Evolutionary conservation across 1,140 invertebrate genomes (phyloP).

Genomic region (Apis laboriosa): DNA sequence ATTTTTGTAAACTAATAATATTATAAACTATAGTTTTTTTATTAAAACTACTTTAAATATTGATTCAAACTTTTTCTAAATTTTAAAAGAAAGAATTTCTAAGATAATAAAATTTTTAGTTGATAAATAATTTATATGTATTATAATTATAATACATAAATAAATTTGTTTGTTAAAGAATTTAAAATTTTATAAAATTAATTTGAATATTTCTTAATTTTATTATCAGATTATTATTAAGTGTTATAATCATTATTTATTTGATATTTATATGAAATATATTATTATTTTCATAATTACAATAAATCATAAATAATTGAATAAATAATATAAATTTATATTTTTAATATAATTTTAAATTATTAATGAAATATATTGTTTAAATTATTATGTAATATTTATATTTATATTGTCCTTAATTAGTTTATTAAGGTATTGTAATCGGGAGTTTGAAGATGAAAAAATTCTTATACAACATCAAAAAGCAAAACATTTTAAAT

Average conservation of each 20-base stretch:
- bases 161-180: neutral
- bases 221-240: neutral
- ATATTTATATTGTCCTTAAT: slow-evolving; percentile 75
- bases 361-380: neutral
- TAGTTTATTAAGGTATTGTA: slow-evolving; percentile 93
- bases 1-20: too few species aligned
- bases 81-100: neutral
- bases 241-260: neutral
- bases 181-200: neutral
- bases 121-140: neutral
- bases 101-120: neutral
- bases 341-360: neutral
- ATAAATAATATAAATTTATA: neutral
- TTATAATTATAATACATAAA: neutral
- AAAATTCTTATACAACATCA: slow-evolving; percentile 99
- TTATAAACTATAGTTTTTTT: too few species aligned
- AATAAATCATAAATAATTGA: neutral
- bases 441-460: slow-evolving; percentile 99
- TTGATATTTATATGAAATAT: neutral
- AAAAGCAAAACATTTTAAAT: slow-evolving; percentile 99
- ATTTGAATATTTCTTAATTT: neutral
- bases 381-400: neutral
- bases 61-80: too few species aligned
- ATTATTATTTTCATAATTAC: neutral
- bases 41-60: too few species aligned